Evolutionary conservation across 1,140 invertebrate genomes (phyloP), one percentile per base, ranked within the genome.

Genomic region (Philaenus spumarius): DNA sequence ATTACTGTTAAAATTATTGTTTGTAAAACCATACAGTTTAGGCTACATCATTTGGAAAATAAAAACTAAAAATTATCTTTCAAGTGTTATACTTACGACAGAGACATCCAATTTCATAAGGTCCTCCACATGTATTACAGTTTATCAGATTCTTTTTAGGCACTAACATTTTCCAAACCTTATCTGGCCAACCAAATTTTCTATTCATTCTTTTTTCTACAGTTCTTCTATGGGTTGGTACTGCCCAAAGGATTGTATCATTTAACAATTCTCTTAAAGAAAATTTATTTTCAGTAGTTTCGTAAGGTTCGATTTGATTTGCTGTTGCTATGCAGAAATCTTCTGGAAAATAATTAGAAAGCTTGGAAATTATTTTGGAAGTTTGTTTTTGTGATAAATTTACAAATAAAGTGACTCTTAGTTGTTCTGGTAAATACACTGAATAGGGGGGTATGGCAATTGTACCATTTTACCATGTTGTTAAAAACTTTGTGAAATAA

Each of bases 91-190:
- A 78, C 77, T 81, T 81, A 90, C 91, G 81, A 73, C 93, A 96
- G 24, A 95, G 72, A 47, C 80, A 74, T 23, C 82, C 79, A 45
- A 77, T 72, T 75, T 92, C 84, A 71, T 94, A 80, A 74, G 86
- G 75, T 72, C 92, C 82, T 19, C 92, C 92, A 77, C 93, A 95
- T 45, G 79, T 78, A 53, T 80, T 71, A 67, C 93, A 95, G 0
- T 80, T 78, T 59, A 84, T 72, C 40, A 96, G 72, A 72, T 90
- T 84, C 6, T 75, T 86, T 72, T 87, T 90, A 2, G 84, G 82
- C 23, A 78, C 72, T 15, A 85, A 64, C 12, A 82, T 78, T 75
- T 89, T 90, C 77, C 79, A 81, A 15, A 77, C 62, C 70, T 80
- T 19, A 9, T 43, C 84, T 2, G 79, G 78, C 45, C 66, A 64